Percentiles rank a stretch among this genome's conserved stretches.
phyloP scores from a whole-genome alignment of 1,140 invertebrate species.

The Dolichoris vasculosae region DNA sequence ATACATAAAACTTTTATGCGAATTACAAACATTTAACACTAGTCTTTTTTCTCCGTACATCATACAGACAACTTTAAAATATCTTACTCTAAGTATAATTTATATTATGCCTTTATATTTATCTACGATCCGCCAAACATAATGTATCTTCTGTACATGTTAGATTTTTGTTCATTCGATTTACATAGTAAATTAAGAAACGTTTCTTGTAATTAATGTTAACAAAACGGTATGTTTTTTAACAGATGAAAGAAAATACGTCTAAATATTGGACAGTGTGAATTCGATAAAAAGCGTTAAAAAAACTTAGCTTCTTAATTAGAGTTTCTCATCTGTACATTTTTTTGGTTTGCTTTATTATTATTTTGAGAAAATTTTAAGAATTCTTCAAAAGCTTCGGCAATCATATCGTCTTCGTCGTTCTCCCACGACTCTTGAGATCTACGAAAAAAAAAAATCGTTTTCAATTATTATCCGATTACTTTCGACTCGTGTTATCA shows the following conservation, averaged over 20 bases:
- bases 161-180: conserved; percentile 43
- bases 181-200: conserved; percentile 42
- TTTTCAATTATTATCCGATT: conserved; percentile 8
- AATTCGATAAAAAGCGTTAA: conserved; percentile 36
- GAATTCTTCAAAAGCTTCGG: conserved; percentile 69
- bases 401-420: conserved; percentile 66
- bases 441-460: conserved; percentile 38
- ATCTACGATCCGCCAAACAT: conserved; percentile 28
- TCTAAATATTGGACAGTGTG: conserved; percentile 38
- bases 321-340: conserved; percentile 47
- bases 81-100: conserved; percentile 51
- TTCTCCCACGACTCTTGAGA: conserved; percentile 57
- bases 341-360: conserved; percentile 54
- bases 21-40: conserved; percentile 12
- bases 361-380: conserved; percentile 61
- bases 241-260: conserved; percentile 12
- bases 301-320: conserved; percentile 18
- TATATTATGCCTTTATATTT: conserved; percentile 37
- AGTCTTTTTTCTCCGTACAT: conserved; percentile 45
- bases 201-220: conserved; percentile 21
- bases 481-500: too few relatives aligned
- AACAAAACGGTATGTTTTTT: conserved; percentile 9
- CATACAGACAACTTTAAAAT: conserved; percentile 44
- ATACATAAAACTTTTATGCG: conserved; percentile 14
- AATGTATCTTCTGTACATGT: conserved; percentile 47